Evolutionary conservation across 2,113 vertebrate species (phyloP).

Genomic region (Shinisaurus crocodilurus): DNA sequence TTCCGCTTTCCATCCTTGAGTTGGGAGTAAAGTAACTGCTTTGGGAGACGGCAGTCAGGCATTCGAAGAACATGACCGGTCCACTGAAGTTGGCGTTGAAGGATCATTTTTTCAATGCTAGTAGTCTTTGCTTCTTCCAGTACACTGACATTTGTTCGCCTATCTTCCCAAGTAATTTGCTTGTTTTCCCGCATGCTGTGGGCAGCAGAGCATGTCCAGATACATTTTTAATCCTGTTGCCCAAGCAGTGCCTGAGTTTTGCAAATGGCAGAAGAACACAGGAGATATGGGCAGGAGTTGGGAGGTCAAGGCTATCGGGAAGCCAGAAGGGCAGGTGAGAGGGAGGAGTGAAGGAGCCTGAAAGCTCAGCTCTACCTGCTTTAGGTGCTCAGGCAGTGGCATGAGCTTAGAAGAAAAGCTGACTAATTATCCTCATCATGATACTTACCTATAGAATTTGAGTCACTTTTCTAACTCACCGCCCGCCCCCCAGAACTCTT

Average conservation of each 20-base stretch:
- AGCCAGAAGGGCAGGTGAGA: neutral
- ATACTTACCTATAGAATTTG: neutral
- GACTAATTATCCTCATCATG: neutral
- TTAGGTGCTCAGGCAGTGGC: neutral
- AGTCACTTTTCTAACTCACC: neutral
- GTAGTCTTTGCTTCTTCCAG: no score
- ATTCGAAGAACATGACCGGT: no score
- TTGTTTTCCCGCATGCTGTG: neutral
- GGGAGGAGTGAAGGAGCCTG: neutral
- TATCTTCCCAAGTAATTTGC: neutral
- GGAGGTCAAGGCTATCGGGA: no score
- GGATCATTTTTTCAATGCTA: no score
- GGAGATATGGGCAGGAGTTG: neutral
- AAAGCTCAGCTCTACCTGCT: neutral
- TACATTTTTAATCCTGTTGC: neutral
- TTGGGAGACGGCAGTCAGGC: no score
- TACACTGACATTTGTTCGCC: no score
- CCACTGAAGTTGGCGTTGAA: no score
- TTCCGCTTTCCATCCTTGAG: no score
- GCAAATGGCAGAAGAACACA: neutral
- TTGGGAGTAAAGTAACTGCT: no score
- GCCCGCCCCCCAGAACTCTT: neutral
- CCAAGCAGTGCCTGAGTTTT: neutral
- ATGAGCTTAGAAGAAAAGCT: neutral
- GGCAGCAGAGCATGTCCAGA: neutral